Percentiles rank a stretch among this genome's conserved stretches.
Evolutionary conservation across 2,888 invertebrate species (phyloP).

Genomic region (Orthosia cruda): DNA sequence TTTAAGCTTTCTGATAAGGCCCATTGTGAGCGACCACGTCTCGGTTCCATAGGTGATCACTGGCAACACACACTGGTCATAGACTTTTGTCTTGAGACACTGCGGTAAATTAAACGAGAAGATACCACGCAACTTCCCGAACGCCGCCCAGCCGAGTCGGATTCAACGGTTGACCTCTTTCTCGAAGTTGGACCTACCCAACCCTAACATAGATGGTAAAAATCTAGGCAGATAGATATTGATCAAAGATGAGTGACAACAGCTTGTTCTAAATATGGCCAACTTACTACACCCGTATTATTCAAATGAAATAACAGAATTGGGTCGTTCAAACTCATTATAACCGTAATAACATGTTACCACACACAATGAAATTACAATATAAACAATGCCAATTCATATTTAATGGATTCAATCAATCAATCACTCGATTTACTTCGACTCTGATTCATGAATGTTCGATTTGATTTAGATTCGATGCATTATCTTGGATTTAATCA

Average conservation of each 20-base stretch:
- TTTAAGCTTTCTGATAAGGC: too few species aligned
- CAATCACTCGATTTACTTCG: conserved; percentile 50
- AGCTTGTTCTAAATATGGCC: not conserved
- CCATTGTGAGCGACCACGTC: too few species aligned
- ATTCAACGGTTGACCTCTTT: too few species aligned
- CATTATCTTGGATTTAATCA: conserved; percentile 57
- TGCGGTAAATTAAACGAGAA: too few species aligned
- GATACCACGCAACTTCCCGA: too few species aligned
- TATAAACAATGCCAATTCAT: conserved; percentile 63
- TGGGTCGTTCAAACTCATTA: conserved; percentile 36
- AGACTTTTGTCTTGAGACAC: too few species aligned
- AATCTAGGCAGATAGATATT: not conserved
- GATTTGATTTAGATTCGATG: conserved; percentile 51
- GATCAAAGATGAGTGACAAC: not conserved
- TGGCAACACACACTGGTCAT: too few species aligned
- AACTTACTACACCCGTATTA: not conserved
- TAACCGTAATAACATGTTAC: conserved; percentile 36
- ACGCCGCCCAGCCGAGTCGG: too few species aligned
- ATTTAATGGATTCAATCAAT: conserved; percentile 63
- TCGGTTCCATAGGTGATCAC: too few species aligned
- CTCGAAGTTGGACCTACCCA: too few species aligned
- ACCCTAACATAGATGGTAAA: too few species aligned
- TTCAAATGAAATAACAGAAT: conserved; percentile 25
- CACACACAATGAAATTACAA: conserved; percentile 62
- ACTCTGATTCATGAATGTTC: conserved; percentile 52